Base-by-base conservation (phyloP, 2,888 invertebrate genomes). In the Erebia aethiops region DNA sequence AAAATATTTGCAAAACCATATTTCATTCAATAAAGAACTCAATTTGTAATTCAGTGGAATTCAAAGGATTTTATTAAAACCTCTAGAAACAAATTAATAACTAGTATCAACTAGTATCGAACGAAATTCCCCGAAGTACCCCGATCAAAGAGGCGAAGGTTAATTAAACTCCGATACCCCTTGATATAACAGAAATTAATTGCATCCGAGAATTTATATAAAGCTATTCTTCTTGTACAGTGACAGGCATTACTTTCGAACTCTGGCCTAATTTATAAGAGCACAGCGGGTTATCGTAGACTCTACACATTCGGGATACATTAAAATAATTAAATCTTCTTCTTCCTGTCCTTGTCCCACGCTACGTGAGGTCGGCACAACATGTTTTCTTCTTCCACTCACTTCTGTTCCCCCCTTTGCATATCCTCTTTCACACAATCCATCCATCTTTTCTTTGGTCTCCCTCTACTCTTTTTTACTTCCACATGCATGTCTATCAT, bases 141-240 rank as follows among this genome's bases (percentile, higher is more conserved):
- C 67, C 66, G 66, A 66, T 71, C 67, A 58, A 64, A 71, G 69
- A 54, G 57, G 64, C 66, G 62, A 69, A 74, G 75, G 74, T 90
- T 88, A 90, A 89, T 89, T 87, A 90, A 87, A 80, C 81, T 73
- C 80, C 84, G 87, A 89, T 89, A 85, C 77, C 82, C 79, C 84
- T 84, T 83, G 84, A 87, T 85, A 87, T 86, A 86, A 87, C 85
- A 82, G 78, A 86, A 87, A 91, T 90, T 90, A 91, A 91, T 90
- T 87, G 89, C 85, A 86, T 81, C 79, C 66, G 78, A 84, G 84
- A 89, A 91, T 90, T 90, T 90, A 88, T 90, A 88, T 87, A 84
- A 86, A 86, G 85, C 85, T 81, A 90, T 91, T 89, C 88, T 87
- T 89, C 89, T 89, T 87, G 82, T 76, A 80, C 75, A 82, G 83